Evolutionary conservation across 1,140 invertebrate genomes (phyloP).

Genomic region (Drosophila ogumai): DNA sequence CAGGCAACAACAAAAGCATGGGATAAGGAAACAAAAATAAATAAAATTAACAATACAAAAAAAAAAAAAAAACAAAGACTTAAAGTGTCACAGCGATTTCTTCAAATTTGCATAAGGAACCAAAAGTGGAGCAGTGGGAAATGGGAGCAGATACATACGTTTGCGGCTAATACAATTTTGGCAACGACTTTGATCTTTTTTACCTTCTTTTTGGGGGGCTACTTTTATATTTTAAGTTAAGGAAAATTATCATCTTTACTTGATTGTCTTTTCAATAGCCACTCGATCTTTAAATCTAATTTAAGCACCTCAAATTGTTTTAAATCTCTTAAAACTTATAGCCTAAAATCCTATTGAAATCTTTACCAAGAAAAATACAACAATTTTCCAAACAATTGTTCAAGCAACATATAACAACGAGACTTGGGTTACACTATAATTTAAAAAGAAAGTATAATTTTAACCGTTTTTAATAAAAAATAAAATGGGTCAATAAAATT

Average conservation of each 20-base stretch:
- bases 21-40: constrained; percentile 35
- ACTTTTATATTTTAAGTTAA: no score
- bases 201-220: no score
- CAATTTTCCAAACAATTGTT: constrained; percentile 2
- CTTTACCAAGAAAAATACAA: constrained; percentile 1
- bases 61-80: constrained; percentile 14
- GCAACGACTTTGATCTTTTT: not conserved
- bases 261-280: not conserved
- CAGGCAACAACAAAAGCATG: constrained; percentile 29
- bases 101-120: constrained; percentile 29
- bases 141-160: constrained; percentile 32
- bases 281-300: no score
- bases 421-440: not conserved
- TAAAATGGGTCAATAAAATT: no score
- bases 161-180: constrained; percentile 10
- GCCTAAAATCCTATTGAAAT: constrained; percentile 1
- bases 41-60: constrained; percentile 32
- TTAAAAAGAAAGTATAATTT: not conserved
- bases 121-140: constrained; percentile 31
- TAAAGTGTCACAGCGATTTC: constrained; percentile 59
- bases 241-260: not conserved
- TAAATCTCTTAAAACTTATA: not conserved
- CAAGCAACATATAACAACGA: not conserved
- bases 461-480: no score
- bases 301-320: not conserved